Evolutionary conservation across 2,888 invertebrate genomes (phyloP), one percentile per base, ranked within the genome.

Genomic region (Rhamnusium bicolor): DNA sequence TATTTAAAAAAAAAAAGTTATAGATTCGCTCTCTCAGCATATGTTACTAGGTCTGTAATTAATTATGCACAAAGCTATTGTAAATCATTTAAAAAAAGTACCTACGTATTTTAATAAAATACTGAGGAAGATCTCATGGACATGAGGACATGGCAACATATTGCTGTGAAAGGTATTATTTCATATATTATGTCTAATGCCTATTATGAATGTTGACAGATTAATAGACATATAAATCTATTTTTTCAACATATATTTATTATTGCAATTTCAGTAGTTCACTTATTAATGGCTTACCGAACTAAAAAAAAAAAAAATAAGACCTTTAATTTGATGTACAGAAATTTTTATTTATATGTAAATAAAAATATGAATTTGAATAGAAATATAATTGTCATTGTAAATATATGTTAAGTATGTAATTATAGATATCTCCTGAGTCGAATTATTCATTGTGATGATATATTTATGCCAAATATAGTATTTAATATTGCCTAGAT

Each of bases 381-480:
- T 76, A 71, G 71, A 63, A 60, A 71, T 61, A 51, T 65, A 61
- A 60, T 49, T 79, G 76, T 79, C 74, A 72, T 53, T 80, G 80
- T 78, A 75, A 68, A 79, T 78, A 78, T 75, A 80, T 75, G 76
- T 79, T 78, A 62, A 78, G 74, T 74, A 76, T 79, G 75, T 80
- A 74, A 80, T 77, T 76, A 82, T 83, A 85, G 81, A 81, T 82
- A 83, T 85, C 83, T 83, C 80, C 84, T 54, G 84, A 86, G 87
- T 88, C 88, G 88, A 88, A 88, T 88, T 87, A 88, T 86, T 88
- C 82, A 86, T 87, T 88, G 88, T 88, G 88, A 88, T 88, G 86
- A 87, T 85, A 85, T 83, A 84, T 84, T 84, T 87, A 87, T 87
- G 86, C 86, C 86, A 87, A 87, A 83, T 86, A 86, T 86, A 86